phyloP scores from a whole-genome alignment of 1,140 invertebrate genomes.

The Tetraneura akinire region DNA sequence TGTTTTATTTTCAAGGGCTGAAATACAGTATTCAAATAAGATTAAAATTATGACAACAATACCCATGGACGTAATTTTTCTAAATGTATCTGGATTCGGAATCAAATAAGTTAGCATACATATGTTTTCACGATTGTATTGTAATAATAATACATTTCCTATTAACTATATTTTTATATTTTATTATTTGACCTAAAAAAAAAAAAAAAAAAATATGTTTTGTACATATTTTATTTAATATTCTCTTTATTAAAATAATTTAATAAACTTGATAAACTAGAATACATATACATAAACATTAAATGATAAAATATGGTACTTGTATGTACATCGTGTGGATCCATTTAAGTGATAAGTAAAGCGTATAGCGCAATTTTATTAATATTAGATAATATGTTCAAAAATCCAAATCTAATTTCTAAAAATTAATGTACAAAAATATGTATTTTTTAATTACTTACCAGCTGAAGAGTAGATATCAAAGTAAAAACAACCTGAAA shows the following conservation, averaged over 20 bases:
- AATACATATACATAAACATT: no score
- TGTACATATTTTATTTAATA: no score
- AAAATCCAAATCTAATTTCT: neutral
- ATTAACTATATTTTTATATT: neutral
- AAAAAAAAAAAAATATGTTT: no score
- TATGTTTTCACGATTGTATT: neutral
- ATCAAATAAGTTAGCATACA: slow-evolving; percentile 15
- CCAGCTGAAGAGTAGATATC: slow-evolving; percentile 21
- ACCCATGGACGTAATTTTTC: neutral
- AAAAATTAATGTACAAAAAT: neutral
- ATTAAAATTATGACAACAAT: slow-evolving; percentile 22
- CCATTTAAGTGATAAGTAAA: no score
- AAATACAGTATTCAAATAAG: neutral
- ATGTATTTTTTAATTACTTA: neutral
- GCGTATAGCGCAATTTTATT: no score
- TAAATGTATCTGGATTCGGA: slow-evolving; percentile 27
- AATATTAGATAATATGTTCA: neutral
- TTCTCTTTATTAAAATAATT: no score
- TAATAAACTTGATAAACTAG: no score
- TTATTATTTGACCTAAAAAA: neutral
- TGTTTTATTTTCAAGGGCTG: slow-evolving; percentile 29
- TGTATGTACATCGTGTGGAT: no score
- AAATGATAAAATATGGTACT: no score
- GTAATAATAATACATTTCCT: neutral
- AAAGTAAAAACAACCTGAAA: slow-evolving; percentile 44